Evolutionary conservation across 2,797 vertebrate genomes (phyloP).

Genomic region (Gymnodraco acuticeps): DNA sequence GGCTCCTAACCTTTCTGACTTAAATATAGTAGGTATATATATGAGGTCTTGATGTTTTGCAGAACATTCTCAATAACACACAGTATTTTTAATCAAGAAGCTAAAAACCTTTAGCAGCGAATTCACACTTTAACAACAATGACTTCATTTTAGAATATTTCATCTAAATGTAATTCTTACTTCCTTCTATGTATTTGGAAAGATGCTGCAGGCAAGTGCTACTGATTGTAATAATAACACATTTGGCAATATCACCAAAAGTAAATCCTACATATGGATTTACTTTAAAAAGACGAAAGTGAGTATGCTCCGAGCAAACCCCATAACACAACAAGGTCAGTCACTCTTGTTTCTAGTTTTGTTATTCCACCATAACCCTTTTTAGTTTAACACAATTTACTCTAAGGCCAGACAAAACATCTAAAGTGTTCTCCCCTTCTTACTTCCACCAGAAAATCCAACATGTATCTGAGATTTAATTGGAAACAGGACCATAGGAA

Average conservation of each 20-base stretch:
- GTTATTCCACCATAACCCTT: not conserved
- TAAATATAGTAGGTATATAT: not conserved
- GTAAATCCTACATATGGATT: constrained; percentile 6
- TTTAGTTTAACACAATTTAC: constrained; percentile 5
- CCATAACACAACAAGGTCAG: not conserved
- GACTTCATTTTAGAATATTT: not conserved
- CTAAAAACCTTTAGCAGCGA: not conserved
- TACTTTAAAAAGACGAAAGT: not conserved
- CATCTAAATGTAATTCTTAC: constrained; percentile 9
- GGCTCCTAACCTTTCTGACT: not conserved
- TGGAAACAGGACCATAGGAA: constrained; percentile 34
- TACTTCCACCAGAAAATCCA: constrained; percentile 11
- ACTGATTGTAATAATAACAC: constrained; percentile 16
- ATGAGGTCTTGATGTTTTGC: not conserved
- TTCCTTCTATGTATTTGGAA: constrained; percentile 23
- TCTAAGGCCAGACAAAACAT: constrained; percentile 14
- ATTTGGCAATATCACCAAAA: constrained; percentile 18
- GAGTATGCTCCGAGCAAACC: not conserved
- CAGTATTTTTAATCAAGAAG: constrained; percentile 4
- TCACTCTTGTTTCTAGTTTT: not conserved
- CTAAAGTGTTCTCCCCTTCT: not conserved
- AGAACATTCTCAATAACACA: constrained; percentile 1
- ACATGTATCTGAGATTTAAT: constrained; percentile 41
- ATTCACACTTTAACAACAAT: not conserved
- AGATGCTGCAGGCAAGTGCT: constrained; percentile 9